Base-by-base conservation (phyloP, 2,113 vertebrate genomes). In the Anoplopoma fimbria region DNA sequence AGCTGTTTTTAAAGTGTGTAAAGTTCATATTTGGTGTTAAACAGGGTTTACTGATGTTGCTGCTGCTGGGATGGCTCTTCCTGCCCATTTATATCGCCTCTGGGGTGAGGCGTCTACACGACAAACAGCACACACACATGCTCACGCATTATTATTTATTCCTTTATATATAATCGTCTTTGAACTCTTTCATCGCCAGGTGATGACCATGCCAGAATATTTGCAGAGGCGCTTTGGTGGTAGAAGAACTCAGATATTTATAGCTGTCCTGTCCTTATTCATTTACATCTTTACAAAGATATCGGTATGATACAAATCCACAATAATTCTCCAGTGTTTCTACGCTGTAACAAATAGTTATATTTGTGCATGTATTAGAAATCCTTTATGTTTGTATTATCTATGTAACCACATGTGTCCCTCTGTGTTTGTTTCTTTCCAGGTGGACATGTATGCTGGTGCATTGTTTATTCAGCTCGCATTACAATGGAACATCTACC, bases 221-320 rank as follows among this genome's bases (percentile, higher is more conserved):
- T 19, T 99, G 36, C 89, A 82, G 91, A 96, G 60, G 40, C 95
- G 98, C 2, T 99, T 97, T 0, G 97, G 98, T 0, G 97, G 98
- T n/a, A 96, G 90, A 92, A 96, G 98, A 81, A 98, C 97, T 2
- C 96, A 97, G 87, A 85, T 98, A 62, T 97, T 95, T 74, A 94
- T 99, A 72, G 95, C 97, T 0, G 75, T 97, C 73, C 94, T 99
- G 85, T 99, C 96, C 82, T 88, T 99, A 90, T 97, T 99, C 58
- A 99, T 99, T 93, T 99, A 99, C 73, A 98, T 99, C 91, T 99
- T 99, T 94, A 99, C 98, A 86, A 99, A 99, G 93, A 99, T 99
- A 94, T 99, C 98, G 60, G 98, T 99, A 92, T 93, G 96, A n/a
- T 4, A 17, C 9, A 45, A 68, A 49, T 40, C 1, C 13, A 40